These are phyloP conservation scores for Kryphioiulus occultus DNA, from an alignment of 2,888 invertebrate genomes.

Conservation along the genomic window DNA sequence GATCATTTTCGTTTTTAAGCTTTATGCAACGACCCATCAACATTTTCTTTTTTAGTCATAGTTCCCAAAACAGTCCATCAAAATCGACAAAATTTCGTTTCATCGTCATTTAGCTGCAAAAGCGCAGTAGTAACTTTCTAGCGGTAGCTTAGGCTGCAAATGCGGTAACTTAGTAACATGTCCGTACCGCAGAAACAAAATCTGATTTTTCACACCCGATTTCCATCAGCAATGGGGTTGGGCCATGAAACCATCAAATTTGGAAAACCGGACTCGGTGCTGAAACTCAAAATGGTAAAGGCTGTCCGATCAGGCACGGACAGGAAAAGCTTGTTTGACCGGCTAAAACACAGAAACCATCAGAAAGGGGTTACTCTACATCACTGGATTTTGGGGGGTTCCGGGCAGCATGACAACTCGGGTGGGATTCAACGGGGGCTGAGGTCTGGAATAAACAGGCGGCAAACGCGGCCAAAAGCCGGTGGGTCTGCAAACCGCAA, in stretches of 20 bases:
- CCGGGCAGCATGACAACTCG: not conserved
- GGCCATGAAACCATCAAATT: too few relatives aligned
- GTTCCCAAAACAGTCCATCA: not conserved
- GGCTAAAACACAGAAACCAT: not conserved
- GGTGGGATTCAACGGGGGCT: not conserved
- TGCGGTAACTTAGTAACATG: not conserved
- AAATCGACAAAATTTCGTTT: not conserved
- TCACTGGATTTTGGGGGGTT: not conserved
- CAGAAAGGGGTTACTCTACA: not conserved
- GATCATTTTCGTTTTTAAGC: too few relatives aligned
- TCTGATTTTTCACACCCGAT: too few relatives aligned
- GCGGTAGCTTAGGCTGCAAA: not conserved
- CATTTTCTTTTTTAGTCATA: too few relatives aligned
- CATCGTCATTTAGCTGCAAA: not conserved
- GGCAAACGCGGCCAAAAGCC: not conserved
- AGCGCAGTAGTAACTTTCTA: not conserved
- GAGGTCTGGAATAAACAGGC: not conserved
- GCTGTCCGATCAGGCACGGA: not conserved
- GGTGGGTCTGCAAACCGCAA: not conserved
- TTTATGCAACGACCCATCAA: too few relatives aligned
- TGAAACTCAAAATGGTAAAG: not conserved
- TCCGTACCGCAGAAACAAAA: not conserved
- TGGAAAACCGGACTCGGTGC: not conserved
- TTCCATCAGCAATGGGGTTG: too few relatives aligned
- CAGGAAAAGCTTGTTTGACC: not conserved